Base-by-base conservation (phyloP, 2,888 invertebrate species). In the Dasypolia templi region DNA sequence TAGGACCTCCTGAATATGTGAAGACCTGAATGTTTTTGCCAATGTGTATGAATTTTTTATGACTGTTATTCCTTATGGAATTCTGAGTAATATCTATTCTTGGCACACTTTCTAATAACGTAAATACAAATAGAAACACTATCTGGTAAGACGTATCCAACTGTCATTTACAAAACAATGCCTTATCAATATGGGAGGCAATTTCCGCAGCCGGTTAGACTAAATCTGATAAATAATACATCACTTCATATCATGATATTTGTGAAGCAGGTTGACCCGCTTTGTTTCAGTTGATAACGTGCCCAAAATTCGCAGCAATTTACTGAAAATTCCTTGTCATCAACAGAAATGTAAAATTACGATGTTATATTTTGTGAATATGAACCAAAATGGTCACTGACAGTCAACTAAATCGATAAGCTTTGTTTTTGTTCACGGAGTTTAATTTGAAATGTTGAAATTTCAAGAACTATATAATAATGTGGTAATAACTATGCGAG, bases 401-500 rank as follows among this genome's bases (percentile, higher is more conserved):
- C 84, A 82, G 80, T 46, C 46, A 14, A 29, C 49, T 3, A 49
- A 67, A 67, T 79, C 67, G 83, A 74, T 79, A 79, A 75, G 70
- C 79, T 83, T 79, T 70, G 66, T 32, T 58, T 69, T 68, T 63
- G 71, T 56, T 46, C 42, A 56, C 51, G 2, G 79, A 56, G 46
- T 49, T 69, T 49, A 42, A 79, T 62, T 68, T 68, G n/a, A 82
- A 72, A 69, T 19, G 0, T 11, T 49, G 22, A n/a, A 53, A 39
- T 44, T 55, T 58, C 61, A 39, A 58, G 26, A 64, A 32, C n/a
- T 35, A 42, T 26, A 9, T 53, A 53, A 42, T 69, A 14, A 46
- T 32, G 42, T 35, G 44, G 32, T 51, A 17, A 64, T 44, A 39
- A 67, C 17, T 58, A 42, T 55, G 29, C 22, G 6, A 35, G 26